Evolutionary conservation across 2,113 vertebrate species (phyloP), one percentile per base, ranked within the genome.

Genomic region (Peromyscus californicus): DNA sequence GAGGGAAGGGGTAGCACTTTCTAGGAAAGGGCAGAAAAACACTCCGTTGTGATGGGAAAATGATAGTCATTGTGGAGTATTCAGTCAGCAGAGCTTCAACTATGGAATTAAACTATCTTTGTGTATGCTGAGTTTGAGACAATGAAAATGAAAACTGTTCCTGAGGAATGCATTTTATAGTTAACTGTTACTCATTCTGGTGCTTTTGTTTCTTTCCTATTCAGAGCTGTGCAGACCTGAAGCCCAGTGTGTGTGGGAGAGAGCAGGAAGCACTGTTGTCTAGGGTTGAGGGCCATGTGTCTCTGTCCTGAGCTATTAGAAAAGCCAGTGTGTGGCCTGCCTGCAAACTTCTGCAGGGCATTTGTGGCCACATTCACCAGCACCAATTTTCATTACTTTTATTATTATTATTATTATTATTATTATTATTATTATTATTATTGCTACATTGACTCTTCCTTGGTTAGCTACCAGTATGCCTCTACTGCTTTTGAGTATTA

Each of bases 61-160:
- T 89, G 75, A 85, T 33, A 90, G 70, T 72, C 13, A 59, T 4
- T 59, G 63, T 85, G 7, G 26, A 39, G 7, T 13, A 22, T 42
- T 31, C 13, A 85, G 89, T 86, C 48, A 69, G 7, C n/a, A 95
- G 72, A 96, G 21, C 57, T 78, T 12, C 36, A 29, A 82, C 48
- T 78, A 1, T 78, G 48, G 74, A 95, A 97, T 89, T 91, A 92
- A 92, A 92, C 45, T 12, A 39, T 79, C 39, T 89, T 95, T 92
- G 65, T 96, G 75, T 86, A n/a, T 39, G 16, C 45, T 59, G 5
- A 8, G 31, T 45, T 80, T 54, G 31, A 29, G 13, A 2, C 59
- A 91, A 1, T 91, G 92, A 88, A 92, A 63, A 78, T 5, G 57
- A 42, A 78, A 29, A 54, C 12, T 67, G 10, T 26, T 51, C 3